These are phyloP conservation scores for Riptortus pedestris DNA, from an alignment of 1,140 invertebrate genomes.

Conservation along the genomic window DNA sequence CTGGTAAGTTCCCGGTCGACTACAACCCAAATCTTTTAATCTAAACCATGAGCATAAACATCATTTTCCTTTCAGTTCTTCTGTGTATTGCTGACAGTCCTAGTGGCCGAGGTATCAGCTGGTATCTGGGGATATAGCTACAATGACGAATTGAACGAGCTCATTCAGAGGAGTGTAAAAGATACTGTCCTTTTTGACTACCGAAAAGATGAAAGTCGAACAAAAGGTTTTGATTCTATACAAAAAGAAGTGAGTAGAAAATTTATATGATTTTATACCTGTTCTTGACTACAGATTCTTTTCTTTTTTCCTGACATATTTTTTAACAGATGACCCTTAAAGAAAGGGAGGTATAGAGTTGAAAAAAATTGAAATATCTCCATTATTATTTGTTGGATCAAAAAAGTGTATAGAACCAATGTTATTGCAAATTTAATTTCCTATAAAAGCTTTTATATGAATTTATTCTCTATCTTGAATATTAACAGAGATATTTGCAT, in stretches of 20 bases:
- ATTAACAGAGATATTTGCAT: too few species aligned
- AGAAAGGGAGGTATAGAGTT: too few species aligned
- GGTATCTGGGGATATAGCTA: conserved; percentile 62
- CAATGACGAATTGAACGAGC: conserved; percentile 49
- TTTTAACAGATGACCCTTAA: too few species aligned
- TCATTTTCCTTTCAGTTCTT: conserved; percentile 49
- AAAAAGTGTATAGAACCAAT: too few species aligned
- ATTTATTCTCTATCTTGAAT: too few species aligned
- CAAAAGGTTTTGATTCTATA: conserved; percentile 55
- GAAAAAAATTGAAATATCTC: too few species aligned
- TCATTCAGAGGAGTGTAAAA: conserved; percentile 50
- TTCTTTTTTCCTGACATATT: too few species aligned
- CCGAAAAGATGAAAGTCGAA: conserved; percentile 46
- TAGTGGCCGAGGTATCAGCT: conserved; percentile 65
- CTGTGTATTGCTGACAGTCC: conserved; percentile 58
- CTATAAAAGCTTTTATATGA: too few species aligned
- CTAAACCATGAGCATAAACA: not conserved
- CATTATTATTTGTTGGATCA: too few species aligned
- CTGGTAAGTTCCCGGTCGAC: conserved; percentile 46
- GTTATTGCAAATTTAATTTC: too few species aligned
- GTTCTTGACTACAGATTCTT: not conserved
- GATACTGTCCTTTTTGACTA: conserved; percentile 59
- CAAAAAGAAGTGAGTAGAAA: conserved; percentile 47
- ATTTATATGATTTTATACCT: not conserved
- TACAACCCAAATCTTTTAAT: not conserved